Evolutionary conservation across 1,140 invertebrate genomes (phyloP).

Genomic region (Rhyzopertha dominica): DNA sequence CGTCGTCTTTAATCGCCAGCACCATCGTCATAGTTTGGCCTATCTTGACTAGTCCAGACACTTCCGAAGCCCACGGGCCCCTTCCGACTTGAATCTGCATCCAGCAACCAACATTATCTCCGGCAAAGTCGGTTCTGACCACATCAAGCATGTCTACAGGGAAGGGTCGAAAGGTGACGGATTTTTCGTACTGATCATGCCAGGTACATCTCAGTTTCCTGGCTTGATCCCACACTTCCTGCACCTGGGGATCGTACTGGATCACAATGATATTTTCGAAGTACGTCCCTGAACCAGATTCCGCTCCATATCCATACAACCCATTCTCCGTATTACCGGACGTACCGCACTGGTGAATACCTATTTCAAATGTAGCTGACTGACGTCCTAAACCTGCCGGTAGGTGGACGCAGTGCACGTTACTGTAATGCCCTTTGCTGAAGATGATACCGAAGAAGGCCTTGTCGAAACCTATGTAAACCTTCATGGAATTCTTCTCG

Average conservation of each 20-base stretch:
- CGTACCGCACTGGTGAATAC: constrained; percentile 85
- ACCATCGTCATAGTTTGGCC: constrained; percentile 98
- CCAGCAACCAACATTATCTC: constrained; percentile 94
- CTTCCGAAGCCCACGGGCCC: constrained; percentile 92
- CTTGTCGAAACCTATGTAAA: constrained; percentile 87
- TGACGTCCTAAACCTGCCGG: constrained; percentile 80
- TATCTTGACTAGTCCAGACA: constrained; percentile 90
- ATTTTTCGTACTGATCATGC: constrained; percentile 95
- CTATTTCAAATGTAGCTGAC: constrained; percentile 86
- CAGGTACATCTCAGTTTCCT: constrained; percentile 88
- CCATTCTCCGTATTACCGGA: constrained; percentile 86
- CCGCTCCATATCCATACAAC: constrained; percentile 73
- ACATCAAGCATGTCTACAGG: constrained; percentile 94
- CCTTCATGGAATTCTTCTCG: constrained; percentile 90
- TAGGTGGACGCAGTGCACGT: constrained; percentile 85
- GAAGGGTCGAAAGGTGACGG: constrained; percentile 90
- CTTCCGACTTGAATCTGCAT: constrained; percentile 93
- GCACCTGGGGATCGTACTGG: constrained; percentile 91
- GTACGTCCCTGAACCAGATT: constrained; percentile 83
- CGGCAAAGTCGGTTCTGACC: constrained; percentile 87
- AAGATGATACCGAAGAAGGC: constrained; percentile 94
- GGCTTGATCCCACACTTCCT: constrained; percentile 95
- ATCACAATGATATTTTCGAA: constrained; percentile 94
- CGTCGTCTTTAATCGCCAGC: constrained; percentile 90
- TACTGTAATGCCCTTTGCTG: constrained; percentile 87